Conservation (phyloP, 2,888 invertebrate genomes). For the Tridacna gigas region DNA sequence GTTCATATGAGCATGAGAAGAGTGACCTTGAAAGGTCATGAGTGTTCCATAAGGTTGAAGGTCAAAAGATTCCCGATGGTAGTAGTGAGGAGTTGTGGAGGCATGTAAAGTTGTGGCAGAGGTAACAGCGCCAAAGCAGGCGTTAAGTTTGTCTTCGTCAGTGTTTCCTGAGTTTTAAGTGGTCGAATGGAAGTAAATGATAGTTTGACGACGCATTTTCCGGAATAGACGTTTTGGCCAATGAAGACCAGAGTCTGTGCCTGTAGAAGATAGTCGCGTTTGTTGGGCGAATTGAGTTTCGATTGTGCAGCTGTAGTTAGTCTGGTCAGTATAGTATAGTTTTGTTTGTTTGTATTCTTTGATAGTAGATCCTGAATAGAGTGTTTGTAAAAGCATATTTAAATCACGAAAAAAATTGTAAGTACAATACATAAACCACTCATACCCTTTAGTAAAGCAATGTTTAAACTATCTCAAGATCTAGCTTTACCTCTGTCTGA, state of each 20-base stretch:
- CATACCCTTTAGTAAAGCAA: background rate
- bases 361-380: slow-evolving; percentile 56
- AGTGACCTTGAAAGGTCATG: slow-evolving; percentile 52
- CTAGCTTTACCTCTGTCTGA: too few relatives aligned
- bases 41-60: slow-evolving; percentile 35
- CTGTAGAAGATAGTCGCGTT: slow-evolving; percentile 25
- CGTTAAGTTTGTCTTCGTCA: slow-evolving; percentile 8
- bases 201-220: slow-evolving; percentile 21
- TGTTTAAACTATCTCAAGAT: too few relatives aligned
- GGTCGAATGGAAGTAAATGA: slow-evolving; percentile 41
- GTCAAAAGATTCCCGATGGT: slow-evolving; percentile 34
- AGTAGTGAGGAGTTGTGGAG: slow-evolving; percentile 35
- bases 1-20: slow-evolving; percentile 56
- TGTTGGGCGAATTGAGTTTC: slow-evolving; percentile 21
- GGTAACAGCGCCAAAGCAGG: slow-evolving; percentile 26
- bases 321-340: slow-evolving; percentile 29
- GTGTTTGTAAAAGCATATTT: slow-evolving; percentile 43
- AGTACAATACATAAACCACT: background rate
- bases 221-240: slow-evolving; percentile 30
- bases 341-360: slow-evolving; percentile 57
- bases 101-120: slow-evolving; percentile 36
- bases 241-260: slow-evolving; percentile 30
- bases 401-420: background rate
- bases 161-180: slow-evolving; percentile 8
- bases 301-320: slow-evolving; percentile 20